A percentile compares a stretch with the other conserved stretches of the same genome.
These are phyloP conservation scores for Myotis planiceps DNA, from an alignment of 2,797 vertebrate genomes.

Conservation along the genomic window DNA sequence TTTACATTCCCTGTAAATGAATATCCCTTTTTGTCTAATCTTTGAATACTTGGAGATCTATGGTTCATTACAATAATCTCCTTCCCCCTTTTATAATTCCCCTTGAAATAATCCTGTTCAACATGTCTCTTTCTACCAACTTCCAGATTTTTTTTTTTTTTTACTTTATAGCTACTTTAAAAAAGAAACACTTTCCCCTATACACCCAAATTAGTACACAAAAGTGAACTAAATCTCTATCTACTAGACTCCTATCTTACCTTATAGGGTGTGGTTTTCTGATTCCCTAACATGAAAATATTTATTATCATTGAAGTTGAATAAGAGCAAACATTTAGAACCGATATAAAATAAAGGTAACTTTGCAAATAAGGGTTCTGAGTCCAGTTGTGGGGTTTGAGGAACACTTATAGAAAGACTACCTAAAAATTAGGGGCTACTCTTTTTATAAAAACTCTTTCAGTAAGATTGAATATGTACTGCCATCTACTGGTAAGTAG, in stretches of 20 bases:
- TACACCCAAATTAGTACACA: background rate
- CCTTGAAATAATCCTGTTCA: background rate
- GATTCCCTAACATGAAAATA: background rate
- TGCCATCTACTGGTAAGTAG: conserved; percentile 87
- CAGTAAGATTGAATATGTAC: conserved; percentile 82
- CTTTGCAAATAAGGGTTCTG: conserved; percentile 5
- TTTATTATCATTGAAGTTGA: conserved; percentile 31
- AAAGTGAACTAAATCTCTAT: background rate
- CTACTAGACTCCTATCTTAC: background rate
- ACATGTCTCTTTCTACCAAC: background rate
- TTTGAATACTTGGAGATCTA: background rate
- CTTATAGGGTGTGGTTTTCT: conserved; percentile 26
- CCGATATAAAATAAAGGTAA: background rate
- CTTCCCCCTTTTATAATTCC: background rate
- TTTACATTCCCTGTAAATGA: background rate
- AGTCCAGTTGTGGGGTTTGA: background rate
- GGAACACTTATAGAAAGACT: conserved; percentile 38
- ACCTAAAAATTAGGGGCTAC: background rate
- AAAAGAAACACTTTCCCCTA: background rate
- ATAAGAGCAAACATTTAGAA: conserved; percentile 65
- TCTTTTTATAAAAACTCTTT: background rate
- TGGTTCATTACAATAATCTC: background rate
- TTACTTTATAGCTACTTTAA: background rate
- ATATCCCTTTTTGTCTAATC: background rate
- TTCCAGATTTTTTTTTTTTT: background rate